Evolutionary conservation across 2,797 vertebrate species (phyloP).

Genomic region (Microctenopoma stevenorrisi): DNA sequence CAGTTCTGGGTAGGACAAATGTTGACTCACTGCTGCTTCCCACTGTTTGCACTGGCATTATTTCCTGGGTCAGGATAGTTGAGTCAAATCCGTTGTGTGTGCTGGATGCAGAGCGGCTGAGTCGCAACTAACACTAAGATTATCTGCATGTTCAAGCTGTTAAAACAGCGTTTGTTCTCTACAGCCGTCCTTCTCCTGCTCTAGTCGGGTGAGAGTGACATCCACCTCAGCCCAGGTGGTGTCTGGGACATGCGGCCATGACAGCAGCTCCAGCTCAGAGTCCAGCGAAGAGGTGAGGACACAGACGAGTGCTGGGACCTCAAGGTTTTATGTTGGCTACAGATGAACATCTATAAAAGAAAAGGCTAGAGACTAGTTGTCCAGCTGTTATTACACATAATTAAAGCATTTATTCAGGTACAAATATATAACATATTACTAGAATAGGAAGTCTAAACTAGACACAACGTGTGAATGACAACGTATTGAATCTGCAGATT

Average conservation of each 20-base stretch:
- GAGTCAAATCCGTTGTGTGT: background rate
- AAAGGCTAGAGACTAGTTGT: too few relatives aligned
- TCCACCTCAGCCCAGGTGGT: conserved; percentile 40
- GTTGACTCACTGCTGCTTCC: conserved; percentile 42
- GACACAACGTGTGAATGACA: background rate
- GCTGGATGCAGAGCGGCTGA: background rate
- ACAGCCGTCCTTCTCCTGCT: conserved; percentile 62
- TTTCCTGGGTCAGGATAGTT: background rate
- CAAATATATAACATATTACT: too few relatives aligned
- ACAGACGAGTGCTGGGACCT: background rate
- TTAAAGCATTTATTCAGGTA: too few relatives aligned
- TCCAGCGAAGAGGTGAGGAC: conserved; percentile 77
- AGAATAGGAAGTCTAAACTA: background rate
- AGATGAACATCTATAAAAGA: too few relatives aligned
- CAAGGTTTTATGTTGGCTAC: too few relatives aligned
- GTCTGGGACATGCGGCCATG: conserved; percentile 51
- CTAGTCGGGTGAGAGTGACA: conserved; percentile 46
- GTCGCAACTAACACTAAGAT: background rate
- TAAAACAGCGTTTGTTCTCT: background rate
- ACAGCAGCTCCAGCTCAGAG: conserved; percentile 69
- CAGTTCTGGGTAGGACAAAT: conserved; percentile 5
- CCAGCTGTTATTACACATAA: too few relatives aligned
- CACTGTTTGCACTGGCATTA: conserved; percentile 51
- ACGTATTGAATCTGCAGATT: conserved; percentile 41
- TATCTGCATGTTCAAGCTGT: background rate